These are phyloP conservation scores for Triplophysa bombifrons DNA, from an alignment of 2,797 vertebrate species.

Conservation along the genomic window DNA sequence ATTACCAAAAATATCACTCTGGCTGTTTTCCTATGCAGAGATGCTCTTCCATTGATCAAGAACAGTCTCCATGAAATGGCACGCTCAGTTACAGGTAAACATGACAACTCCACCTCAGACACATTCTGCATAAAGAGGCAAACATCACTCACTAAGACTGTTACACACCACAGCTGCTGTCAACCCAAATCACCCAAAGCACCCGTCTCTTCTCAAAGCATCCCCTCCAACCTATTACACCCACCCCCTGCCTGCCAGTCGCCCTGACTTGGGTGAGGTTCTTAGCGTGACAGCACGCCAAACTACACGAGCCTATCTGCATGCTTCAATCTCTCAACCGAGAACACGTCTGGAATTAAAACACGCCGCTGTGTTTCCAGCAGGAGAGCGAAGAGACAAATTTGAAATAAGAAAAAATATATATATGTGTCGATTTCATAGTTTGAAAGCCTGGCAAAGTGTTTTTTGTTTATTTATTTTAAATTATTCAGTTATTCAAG, in stretches of 20 bases:
- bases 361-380: conserved; percentile 33
- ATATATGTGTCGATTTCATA: background rate
- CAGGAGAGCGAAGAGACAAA: background rate
- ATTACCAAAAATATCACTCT: background rate
- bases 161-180: conserved; percentile 35
- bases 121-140: conserved; percentile 38
- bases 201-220: background rate
- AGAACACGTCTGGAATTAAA: conserved; percentile 34
- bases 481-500: too few species aligned
- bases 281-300: conserved; percentile 47
- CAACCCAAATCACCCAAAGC: conserved; percentile 21
- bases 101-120: conserved; percentile 9
- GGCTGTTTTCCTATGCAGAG: background rate
- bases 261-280: conserved; percentile 19
- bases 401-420: background rate
- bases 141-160: conserved; percentile 1
- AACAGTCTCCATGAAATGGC: conserved; percentile 6
- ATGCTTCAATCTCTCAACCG: conserved; percentile 33
- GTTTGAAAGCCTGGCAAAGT: background rate
- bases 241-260: conserved; percentile 21
- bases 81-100: conserved; percentile 27
- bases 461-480: background rate
- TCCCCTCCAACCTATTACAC: conserved; percentile 9
- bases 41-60: conserved; percentile 24
- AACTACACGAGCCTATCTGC: conserved; percentile 48